phyloP scores from a whole-genome alignment of 2,113 vertebrate genomes.

The Probosciger aterrimus region DNA sequence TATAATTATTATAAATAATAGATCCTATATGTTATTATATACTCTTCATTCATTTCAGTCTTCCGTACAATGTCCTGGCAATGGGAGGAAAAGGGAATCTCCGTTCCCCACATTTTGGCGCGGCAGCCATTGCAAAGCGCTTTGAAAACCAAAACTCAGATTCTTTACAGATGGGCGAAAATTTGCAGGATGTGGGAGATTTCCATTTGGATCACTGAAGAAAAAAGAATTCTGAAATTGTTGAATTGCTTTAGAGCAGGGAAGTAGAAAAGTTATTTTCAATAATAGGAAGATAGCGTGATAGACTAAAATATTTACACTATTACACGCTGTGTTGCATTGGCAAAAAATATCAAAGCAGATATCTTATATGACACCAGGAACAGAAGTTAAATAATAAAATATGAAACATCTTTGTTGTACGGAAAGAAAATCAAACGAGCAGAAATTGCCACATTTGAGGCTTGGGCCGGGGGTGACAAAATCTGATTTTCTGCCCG shows the following conservation, averaged over 20 bases:
- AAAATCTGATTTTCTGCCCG: neutral
- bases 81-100: neutral
- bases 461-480: rapidly evolving
- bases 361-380: neutral
- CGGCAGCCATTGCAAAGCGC: neutral
- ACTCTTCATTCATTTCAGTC: neutral
- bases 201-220: neutral
- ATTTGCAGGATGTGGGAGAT: neutral
- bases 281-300: neutral
- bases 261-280: neutral
- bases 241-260: neutral
- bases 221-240: neutral
- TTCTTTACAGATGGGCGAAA: neutral
- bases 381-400: neutral
- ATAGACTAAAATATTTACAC: neutral
- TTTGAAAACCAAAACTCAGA: neutral
- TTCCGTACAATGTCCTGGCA: neutral
- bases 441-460: neutral
- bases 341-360: neutral
- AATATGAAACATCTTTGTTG: neutral
- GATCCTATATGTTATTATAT: neutral
- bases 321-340: neutral
- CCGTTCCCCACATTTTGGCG: neutral
- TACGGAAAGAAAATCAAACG: neutral
- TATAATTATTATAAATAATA: neutral